Conservation (phyloP, 2,113 vertebrate species). For the Pluvianellus socialis region DNA sequence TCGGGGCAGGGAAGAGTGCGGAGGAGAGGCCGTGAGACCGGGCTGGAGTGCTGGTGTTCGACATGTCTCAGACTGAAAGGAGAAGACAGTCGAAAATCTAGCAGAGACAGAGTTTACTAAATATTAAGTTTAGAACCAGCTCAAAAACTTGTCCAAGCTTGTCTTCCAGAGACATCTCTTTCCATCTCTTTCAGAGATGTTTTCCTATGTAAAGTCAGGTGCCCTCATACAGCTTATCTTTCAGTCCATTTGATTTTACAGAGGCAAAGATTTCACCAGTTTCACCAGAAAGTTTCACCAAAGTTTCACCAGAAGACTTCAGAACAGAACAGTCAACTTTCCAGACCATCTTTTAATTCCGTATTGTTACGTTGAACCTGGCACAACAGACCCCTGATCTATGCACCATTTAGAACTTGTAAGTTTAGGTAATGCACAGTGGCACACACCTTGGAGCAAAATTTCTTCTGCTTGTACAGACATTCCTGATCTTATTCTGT, state of each 20-base stretch:
- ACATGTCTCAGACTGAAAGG: not conserved
- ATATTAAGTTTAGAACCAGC: not conserved
- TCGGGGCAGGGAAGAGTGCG: not conserved
- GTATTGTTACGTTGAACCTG: not conserved
- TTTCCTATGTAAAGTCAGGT: not conserved
- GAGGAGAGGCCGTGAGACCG: not conserved
- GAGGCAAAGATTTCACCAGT: not conserved
- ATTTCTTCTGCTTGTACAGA: not conserved
- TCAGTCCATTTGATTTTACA: not conserved
- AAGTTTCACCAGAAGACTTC: not conserved
- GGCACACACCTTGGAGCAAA: not conserved
- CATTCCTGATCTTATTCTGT: not conserved
- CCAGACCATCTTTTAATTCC: not conserved
- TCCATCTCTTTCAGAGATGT: not conserved
- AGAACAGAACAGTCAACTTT: not conserved
- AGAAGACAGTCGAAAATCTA: not conserved
- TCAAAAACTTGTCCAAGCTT: not conserved
- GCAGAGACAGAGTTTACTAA: not conserved
- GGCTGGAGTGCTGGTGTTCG: not conserved
- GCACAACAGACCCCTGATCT: not conserved
- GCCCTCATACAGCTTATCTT: not conserved
- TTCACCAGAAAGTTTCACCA: no score
- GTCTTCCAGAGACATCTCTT: no score
- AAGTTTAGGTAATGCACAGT: not conserved
- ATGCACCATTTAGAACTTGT: not conserved